Evolutionary conservation across 2,797 vertebrate species (phyloP).

Genomic region (Enteromius afrohamiltoni): DNA sequence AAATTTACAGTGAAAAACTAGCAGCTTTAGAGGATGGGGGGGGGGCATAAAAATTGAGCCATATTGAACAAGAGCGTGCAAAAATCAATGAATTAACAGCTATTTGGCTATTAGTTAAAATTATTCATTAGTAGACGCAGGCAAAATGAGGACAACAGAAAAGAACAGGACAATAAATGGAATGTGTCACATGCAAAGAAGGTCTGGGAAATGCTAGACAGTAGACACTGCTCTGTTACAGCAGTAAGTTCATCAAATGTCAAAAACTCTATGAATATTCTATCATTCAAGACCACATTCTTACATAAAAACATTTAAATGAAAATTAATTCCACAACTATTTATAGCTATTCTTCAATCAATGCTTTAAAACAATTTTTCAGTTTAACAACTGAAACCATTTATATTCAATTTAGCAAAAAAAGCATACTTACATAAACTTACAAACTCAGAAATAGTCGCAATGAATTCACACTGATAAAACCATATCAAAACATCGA

Average conservation of each 20-base stretch:
- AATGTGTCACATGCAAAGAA: background rate
- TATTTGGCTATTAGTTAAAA: background rate
- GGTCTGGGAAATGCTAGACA: background rate
- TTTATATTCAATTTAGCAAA: background rate
- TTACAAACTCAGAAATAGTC: background rate
- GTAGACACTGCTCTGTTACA: constrained; percentile 56
- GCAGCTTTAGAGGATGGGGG: too few species aligned
- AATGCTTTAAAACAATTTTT: background rate
- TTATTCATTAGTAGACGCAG: background rate
- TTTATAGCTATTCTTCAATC: background rate
- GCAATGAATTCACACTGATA: background rate
- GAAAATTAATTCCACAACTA: background rate
- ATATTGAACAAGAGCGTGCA: background rate
- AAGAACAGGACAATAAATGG: background rate
- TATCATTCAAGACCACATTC: background rate
- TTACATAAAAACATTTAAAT: background rate
- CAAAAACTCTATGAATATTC: background rate
- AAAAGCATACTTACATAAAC: background rate
- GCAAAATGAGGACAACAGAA: background rate
- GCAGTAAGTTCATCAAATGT: background rate
- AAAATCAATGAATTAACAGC: background rate
- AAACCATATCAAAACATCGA: too few species aligned
- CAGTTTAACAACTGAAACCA: background rate
- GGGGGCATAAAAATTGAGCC: background rate
- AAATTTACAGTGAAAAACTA: too few species aligned